Evolutionary conservation across 2,797 vertebrate species (phyloP).

Genomic region (Molossus molossus): DNA sequence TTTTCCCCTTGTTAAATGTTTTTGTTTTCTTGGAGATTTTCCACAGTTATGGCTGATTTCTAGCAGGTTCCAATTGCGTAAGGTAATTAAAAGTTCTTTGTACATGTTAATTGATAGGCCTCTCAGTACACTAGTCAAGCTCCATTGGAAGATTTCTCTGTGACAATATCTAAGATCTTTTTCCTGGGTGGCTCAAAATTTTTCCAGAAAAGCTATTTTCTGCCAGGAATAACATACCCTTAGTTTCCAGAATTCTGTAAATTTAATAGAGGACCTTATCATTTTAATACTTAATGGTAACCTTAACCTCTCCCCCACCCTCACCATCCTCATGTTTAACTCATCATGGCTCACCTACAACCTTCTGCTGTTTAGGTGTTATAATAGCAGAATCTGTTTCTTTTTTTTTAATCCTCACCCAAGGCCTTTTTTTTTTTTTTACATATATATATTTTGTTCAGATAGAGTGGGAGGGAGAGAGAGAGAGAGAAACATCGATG

Average conservation of each 20-base stretch:
- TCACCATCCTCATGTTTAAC: no score
- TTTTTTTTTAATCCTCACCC: no score
- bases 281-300: background rate
- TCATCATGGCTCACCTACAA: background rate
- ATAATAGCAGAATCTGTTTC: background rate
- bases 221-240: rapidly evolving
- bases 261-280: background rate
- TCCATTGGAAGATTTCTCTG: background rate
- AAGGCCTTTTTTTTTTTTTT: no score
- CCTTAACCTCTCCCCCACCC: background rate
- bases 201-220: background rate
- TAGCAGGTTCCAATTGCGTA: background rate
- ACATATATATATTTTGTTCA: no score
- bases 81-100: background rate
- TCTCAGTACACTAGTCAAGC: rapidly evolving
- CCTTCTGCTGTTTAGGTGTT: background rate
- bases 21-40: background rate
- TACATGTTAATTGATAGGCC: rapidly evolving
- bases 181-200: background rate
- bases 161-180: background rate
- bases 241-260: background rate
- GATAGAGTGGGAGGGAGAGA: no score
- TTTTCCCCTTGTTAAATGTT: background rate
- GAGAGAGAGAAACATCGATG: no score
- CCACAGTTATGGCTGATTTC: background rate